These are phyloP conservation scores for Sebastes schlegelii DNA, from an alignment of 2,113 vertebrate species.

Conservation along the genomic window DNA sequence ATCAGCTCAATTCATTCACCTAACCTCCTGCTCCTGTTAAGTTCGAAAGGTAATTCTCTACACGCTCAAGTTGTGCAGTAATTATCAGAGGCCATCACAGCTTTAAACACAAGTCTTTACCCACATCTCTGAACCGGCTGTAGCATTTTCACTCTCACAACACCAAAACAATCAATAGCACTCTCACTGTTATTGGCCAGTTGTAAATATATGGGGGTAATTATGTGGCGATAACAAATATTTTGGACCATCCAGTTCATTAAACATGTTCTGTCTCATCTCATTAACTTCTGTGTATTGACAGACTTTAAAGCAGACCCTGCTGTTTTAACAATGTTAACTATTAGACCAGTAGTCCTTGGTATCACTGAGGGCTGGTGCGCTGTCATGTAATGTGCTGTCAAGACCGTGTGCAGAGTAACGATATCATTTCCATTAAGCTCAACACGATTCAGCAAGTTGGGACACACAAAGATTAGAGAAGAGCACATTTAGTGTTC, in stretches of 20 bases:
- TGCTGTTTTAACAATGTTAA: conserved; percentile 25
- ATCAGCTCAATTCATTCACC: conserved; percentile 17
- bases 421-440: conserved; percentile 11
- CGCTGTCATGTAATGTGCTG: background rate
- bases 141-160: conserved; percentile 14
- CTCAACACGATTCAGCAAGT: conserved; percentile 1
- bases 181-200: conserved; percentile 24
- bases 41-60: conserved; percentile 54
- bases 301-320: conserved; percentile 18
- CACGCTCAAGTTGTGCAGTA: conserved; percentile 37
- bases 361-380: background rate
- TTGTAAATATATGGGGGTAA: conserved; percentile 49
- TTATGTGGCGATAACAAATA: conserved; percentile 42
- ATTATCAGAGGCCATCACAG: conserved; percentile 40
- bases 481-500: background rate
- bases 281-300: conserved; percentile 48
- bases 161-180: conserved; percentile 49
- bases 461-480: conserved; percentile 4
- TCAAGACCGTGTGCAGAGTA: background rate
- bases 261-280: conserved; percentile 48
- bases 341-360: background rate
- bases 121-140: conserved; percentile 14
- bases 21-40: background rate
- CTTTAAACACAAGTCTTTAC: conserved; percentile 16
- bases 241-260: conserved; percentile 45